A percentile compares a stretch with the other conserved stretches of the same genome.
These are phyloP conservation scores for Bradynema listronoti DNA, from an alignment of 1,140 invertebrate species.

Conservation along the genomic window DNA sequence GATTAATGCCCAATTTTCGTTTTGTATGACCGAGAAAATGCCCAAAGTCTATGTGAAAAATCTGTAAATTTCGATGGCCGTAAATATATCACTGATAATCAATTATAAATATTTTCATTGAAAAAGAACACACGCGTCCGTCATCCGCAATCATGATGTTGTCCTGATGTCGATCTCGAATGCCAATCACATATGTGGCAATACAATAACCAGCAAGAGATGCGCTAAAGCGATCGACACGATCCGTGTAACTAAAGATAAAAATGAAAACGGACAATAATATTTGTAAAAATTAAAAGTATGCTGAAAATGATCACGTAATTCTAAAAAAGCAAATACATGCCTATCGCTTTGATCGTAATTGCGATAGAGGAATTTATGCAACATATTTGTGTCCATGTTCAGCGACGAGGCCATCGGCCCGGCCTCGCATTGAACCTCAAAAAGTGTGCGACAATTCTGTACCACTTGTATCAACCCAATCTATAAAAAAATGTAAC, in stretches of 20 bases:
- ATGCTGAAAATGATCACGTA: too few species aligned
- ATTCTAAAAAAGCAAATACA: background rate
- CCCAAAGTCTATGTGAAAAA: constrained; percentile 99
- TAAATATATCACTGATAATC: too few species aligned
- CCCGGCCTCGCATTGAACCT: constrained; percentile 85
- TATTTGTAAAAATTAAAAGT: too few species aligned
- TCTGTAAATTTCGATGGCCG: constrained; percentile 61
- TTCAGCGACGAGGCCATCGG: constrained; percentile 63
- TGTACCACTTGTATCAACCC: constrained; percentile 91
- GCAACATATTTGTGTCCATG: constrained; percentile 73
- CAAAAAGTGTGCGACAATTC: constrained; percentile 86
- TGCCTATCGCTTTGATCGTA: constrained; percentile 29
- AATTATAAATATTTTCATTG: constrained; percentile 1
- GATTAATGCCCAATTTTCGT: constrained; percentile 92
- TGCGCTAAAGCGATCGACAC: constrained; percentile 87
- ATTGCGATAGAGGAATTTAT: constrained; percentile 70
- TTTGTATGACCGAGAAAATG: constrained; percentile 98
- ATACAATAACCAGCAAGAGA: constrained; percentile 98
- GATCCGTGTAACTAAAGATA: constrained; percentile 72
- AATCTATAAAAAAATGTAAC: constrained; percentile 61
- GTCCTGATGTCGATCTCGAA: constrained; percentile 92
- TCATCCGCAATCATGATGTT: constrained; percentile 97
- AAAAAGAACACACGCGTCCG: constrained; percentile 60
- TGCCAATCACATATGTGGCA: constrained; percentile 90
- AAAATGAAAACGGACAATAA: too few species aligned